Base-by-base conservation (phyloP, 2,113 vertebrate species). In the Orycteropus afer region DNA sequence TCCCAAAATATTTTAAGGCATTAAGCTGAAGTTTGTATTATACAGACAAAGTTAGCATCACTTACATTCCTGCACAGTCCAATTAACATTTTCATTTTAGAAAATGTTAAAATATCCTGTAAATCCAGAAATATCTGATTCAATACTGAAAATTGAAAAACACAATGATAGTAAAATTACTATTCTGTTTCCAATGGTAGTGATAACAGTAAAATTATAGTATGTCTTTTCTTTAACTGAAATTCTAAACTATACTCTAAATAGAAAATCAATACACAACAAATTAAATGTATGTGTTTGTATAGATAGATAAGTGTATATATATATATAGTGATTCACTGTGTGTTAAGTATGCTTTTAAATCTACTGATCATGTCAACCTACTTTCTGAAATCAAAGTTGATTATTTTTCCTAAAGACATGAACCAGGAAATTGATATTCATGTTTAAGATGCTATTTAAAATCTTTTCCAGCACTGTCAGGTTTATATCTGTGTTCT, bases 61-160 rank as follows among this genome's bases (percentile, higher is more conserved):
- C 8, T 14, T 53, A 29, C 1, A 69, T 86, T 71, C 85, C 55
- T 80, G 4, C 63, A 77, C 5, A 32, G 12, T 53, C 53, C 6
- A 92, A 22, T 57, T 86, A 73, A 45, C 29, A 78, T 89, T 73
- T 92, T 59, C 34, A 88, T 55, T 89, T 86, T 67, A 82, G 57
- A 45, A 79, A 57, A 80, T 55, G 32, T 71, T 87, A 89, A 74
- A 88, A 74, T 57, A 42, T 49, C 47, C 47, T 77, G 77, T 37
- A 95, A 76, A 34, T 91, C 59, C 32, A 94, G 22, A 93, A 89
- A 57, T 25, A 84, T 15, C 37, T 51, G n/a, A 67, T 91, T 77
- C 22, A 76, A 49, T 71, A n/a, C 40, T 27, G 27, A 15, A 55
- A 82, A 78, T 78, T 65, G 40, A 81, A 69, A 90, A 45, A 27